Base-by-base conservation (phyloP, 2,113 vertebrate species). In the Pagrus major region DNA sequence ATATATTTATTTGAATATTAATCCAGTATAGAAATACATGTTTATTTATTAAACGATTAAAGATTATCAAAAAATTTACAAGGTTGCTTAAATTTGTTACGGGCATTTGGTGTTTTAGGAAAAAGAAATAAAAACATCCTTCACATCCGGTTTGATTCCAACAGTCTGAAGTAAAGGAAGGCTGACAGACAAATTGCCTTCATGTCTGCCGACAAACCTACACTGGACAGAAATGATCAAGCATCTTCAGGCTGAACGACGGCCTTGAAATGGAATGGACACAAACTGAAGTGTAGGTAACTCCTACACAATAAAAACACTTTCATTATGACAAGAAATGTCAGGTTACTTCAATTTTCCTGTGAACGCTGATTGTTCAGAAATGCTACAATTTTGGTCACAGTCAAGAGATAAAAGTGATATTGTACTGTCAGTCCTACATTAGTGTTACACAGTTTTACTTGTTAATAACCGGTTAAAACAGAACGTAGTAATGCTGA, bases 1-100 rank as follows among this genome's bases (percentile, higher is more conserved):
- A 90, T 86, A 74, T 69, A 75, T 93, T 87, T 89, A 88, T 84
- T 80, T 69, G 10, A 76, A 35, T 78, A 61, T 75, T 44, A 78
- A 55, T 83, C 47, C 31, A 59, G 35, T 39, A 76, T 61, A 71
- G 41, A 75, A 67, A 80, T 61, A 77, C 21, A 70, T 71, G 15
- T 33, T 47, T n/a, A 84, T 81, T 51, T 52, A 68, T 78, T 70
- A 5, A 52, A 51, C 27, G 56, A n/a, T 44, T 61, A 41, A 76
- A 25, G 10, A 75, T 47, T n/a, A 55, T 3, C 5, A 67, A 66
- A 72, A 9, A 27, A 29, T 31, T 46, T 31, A 49, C 5, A 39
- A 8, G 39, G 5, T 21, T 65, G 46, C n/a, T 71, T 70, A 11
- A 41, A 76, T 47, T 35, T 44, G 42, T 84, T 77, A 25, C 14